Evolutionary conservation across 2,113 vertebrate species (phyloP), one percentile per base, ranked within the genome.

Genomic region (Misgurnus anguillicaudatus): DNA sequence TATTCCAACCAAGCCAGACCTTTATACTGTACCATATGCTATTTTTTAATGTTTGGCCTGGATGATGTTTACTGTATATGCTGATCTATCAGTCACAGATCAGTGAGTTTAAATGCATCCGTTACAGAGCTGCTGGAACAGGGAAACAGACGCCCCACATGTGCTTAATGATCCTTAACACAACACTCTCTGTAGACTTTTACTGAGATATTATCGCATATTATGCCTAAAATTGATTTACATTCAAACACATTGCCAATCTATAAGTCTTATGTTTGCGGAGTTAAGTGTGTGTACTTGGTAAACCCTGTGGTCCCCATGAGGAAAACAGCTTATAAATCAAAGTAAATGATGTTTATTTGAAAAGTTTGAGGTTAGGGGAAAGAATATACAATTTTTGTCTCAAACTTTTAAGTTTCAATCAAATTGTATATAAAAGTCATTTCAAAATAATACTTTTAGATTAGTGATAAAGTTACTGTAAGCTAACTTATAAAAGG

Each of bases 161-260:
- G 31, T 76, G 61, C 47, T 53, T 76, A 76, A 65, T 76, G 74
- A 65, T 51, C 61, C 24, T 39, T 64, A 38, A 64, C 61, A 48
- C 57, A 64, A 64, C 36, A 45, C 60, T 38, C 51, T 75, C 31
- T 64, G 31, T 48, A 31, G 24, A 9, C 24, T 19, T 39, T 75
- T 14, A 9, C 47, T 38, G 21, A 14, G 6, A 58, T 45, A 45
- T 24, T 73, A 73, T 14, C 38, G 36, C 11, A 48, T 31, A 61
- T 48, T 31, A 75, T 63, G 6, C n/a, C 38, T 60, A 5, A 42
- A 42, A 24, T 9, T 17, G 42, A 47, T 31, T 9, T 8, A 17
- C 16, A 31, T 60, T 62, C 17, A 62, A 10, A 11, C 21, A 7
- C 14, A 10, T 63, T 8, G 62, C 11, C 13, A 31, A 24, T 41